Conservation (phyloP, 2,888 invertebrate species). For the Diarsia brunnea region DNA sequence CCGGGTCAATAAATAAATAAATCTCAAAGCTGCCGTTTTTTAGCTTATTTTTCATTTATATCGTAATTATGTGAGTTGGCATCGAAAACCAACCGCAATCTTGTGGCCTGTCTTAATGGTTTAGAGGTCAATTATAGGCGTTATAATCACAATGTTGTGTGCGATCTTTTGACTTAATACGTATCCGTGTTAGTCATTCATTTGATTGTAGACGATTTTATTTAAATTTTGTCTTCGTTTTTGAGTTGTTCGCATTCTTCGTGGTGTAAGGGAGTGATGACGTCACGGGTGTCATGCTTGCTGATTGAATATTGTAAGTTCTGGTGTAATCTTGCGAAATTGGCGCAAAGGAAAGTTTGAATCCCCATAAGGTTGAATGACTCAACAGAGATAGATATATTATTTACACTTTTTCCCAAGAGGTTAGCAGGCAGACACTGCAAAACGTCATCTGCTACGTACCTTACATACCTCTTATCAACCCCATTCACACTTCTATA, state of each 20-base stretch:
- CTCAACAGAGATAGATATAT: not conserved
- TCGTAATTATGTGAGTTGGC: constrained; percentile 87
- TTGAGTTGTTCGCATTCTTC: constrained; percentile 37
- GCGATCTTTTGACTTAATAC: constrained; percentile 70
- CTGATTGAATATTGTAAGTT: not conserved
- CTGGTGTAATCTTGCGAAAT: not conserved
- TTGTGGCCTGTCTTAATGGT: constrained; percentile 85
- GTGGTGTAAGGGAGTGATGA: constrained; percentile 34
- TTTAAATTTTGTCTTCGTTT: constrained; percentile 55
- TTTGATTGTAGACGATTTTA: constrained; percentile 64
- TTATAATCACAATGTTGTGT: constrained; percentile 84
- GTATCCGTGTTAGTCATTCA: constrained; percentile 73
- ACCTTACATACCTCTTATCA: too few species aligned
- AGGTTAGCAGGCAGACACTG: too few species aligned
- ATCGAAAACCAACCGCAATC: constrained; percentile 88
- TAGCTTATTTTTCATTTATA: constrained; percentile 84
- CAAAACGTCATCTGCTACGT: too few species aligned
- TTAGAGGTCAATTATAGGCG: constrained; percentile 88
- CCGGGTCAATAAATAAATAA: constrained; percentile 88
- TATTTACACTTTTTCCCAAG: too few species aligned
- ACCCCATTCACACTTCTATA: not conserved
- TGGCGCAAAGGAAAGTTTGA: not conserved
- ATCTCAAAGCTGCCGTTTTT: constrained; percentile 84
- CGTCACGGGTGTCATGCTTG: constrained; percentile 32
- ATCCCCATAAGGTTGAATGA: not conserved